Conservation (phyloP, 2,888 invertebrate species). For the Macrophya annulata region DNA sequence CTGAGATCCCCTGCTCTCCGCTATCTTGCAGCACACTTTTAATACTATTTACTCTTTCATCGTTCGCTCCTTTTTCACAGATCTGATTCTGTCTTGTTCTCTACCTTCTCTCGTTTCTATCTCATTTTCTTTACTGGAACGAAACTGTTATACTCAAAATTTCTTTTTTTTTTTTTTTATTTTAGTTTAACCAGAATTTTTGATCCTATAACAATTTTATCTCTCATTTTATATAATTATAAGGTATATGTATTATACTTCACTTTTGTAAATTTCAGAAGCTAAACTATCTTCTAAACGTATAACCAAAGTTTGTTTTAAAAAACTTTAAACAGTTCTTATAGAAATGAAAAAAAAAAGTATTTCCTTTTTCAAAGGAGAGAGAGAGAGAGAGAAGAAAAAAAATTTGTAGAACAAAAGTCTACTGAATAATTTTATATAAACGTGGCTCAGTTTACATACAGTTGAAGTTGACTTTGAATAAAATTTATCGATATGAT, state of each 20-base stretch:
- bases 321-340: background rate
- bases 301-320: background rate
- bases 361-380: background rate
- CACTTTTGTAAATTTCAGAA: background rate
- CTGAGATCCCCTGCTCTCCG: slow-evolving; percentile 16
- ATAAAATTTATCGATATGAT: background rate
- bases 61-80: slow-evolving; percentile 1
- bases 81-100: slow-evolving; percentile 14
- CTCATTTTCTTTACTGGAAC: background rate
- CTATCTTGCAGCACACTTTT: slow-evolving; percentile 22
- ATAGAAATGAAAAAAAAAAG: background rate
- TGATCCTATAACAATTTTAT: background rate
- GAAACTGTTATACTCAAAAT: background rate
- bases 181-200: too few species aligned
- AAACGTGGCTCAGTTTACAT: background rate
- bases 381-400: background rate
- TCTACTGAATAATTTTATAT: background rate
- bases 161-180: background rate
- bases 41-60: slow-evolving; percentile 46
- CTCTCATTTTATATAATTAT: background rate
- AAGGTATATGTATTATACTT: background rate
- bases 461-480: background rate
- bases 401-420: background rate
- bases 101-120: background rate
- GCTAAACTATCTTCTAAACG: background rate